phyloP scores from a whole-genome alignment of 2,797 vertebrate species.

The Mormyrus hasselquistii region DNA sequence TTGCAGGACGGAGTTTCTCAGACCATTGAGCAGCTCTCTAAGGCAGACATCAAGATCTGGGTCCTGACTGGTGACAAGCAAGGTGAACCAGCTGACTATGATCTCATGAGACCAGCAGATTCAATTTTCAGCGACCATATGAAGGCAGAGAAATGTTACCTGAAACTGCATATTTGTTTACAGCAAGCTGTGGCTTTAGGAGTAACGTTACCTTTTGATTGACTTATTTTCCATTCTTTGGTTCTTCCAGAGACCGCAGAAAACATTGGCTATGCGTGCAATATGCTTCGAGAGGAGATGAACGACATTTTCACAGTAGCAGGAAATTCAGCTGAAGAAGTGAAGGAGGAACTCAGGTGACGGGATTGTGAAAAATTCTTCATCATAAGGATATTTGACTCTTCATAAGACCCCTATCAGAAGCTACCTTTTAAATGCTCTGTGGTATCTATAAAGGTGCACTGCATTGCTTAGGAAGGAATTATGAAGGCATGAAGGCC shows the following conservation, averaged over 20 bases:
- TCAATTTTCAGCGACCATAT: not conserved
- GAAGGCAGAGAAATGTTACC: not conserved
- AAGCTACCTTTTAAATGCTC: not conserved
- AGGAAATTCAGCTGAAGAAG: slow-evolving; percentile 59
- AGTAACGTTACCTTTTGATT: not conserved
- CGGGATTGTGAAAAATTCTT: not conserved
- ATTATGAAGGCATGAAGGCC: not conserved
- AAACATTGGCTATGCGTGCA: slow-evolving; percentile 90
- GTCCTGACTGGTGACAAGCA: slow-evolving; percentile 95
- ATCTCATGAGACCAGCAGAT: not conserved
- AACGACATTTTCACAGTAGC: slow-evolving; percentile 73
- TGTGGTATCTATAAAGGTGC: not conserved
- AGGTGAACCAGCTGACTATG: slow-evolving; percentile 59
- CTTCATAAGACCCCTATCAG: not conserved
- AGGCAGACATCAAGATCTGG: slow-evolving; percentile 90
- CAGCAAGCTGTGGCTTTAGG: not conserved
- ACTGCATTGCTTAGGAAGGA: not conserved
- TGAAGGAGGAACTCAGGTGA: slow-evolving; percentile 79
- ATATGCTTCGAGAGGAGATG: slow-evolving; percentile 85
- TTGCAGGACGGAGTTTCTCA: slow-evolving; percentile 86
- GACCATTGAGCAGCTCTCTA: slow-evolving; percentile 78
- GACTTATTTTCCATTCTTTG: not conserved
- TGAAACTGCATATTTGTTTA: not conserved
- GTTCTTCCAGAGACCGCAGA: slow-evolving; percentile 79
- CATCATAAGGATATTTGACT: not conserved